Base-by-base conservation (phyloP, 2,888 invertebrate species). In the Xanthostigma xanthostigma region DNA sequence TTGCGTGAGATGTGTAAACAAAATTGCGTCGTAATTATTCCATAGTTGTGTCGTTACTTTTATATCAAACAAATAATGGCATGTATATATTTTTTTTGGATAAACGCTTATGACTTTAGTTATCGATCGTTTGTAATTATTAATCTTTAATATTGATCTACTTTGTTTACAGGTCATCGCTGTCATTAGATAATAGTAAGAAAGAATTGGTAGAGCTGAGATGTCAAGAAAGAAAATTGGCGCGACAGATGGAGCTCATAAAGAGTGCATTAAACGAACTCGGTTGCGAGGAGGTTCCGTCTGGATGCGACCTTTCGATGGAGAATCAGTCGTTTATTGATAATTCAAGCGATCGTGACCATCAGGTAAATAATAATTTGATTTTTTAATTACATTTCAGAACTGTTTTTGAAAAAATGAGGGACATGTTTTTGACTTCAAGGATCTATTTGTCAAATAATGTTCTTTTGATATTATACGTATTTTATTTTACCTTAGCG, bases 211-310 rank as follows among this genome's bases (percentile, higher is more conserved):
- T 82, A 58, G 87, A 91, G 60, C 67, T 89, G 50, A 78, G 83
- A 56, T 89, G 91, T 58, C 80, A 82, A 53, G 89, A 93, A 64
- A 78, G 87, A 52, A 89, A 88, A 64, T 79, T 87, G 64, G 78
- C 82, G 50, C 81, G 80, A 58, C 83, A 92, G 62, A 79, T 84
- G 4, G 89, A 91, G 61, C 78, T 91, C 64, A 89, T 90, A 55
- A 79, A 84, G 59, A 77, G 81, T 42, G 89, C 90, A n/a, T 68
- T 91, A 50, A 87, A 85, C 50, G 88, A 90, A 65, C 73, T 90
- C 34, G 89, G 90, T 49, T 89, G 89, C 62, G 89, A 90, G 65
- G 89, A 90, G 68, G 76, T 86, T 50, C 90, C 90, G 12, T 82
- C 86, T 8, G 90, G 87, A 45, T 88, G 87, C 63, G 89, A 89